Evolutionary conservation across 1,140 invertebrate species (phyloP).

Genomic region (Pararge aegeria): DNA sequence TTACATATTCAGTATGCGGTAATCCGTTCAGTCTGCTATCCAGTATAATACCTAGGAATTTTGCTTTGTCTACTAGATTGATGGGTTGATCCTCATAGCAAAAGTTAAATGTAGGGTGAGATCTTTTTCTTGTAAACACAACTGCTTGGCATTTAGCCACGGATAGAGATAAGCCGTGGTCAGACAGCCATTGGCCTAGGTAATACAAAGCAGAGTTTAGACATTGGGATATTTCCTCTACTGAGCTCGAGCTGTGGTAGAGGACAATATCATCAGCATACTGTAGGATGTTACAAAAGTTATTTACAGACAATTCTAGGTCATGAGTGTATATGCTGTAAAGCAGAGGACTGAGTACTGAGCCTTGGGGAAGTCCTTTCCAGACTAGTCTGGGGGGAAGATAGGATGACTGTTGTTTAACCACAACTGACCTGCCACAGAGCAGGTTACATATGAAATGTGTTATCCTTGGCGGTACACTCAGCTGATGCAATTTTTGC

Average conservation of each 20-base stretch:
- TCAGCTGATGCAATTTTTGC: slow-evolving; percentile 9
- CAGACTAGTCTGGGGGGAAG: neutral
- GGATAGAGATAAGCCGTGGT: slow-evolving; percentile 3
- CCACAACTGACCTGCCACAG: neutral
- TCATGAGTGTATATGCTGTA: slow-evolving; percentile 1
- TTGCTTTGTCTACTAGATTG: neutral
- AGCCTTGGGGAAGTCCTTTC: slow-evolving; percentile 1
- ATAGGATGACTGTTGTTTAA: neutral
- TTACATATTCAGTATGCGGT: neutral
- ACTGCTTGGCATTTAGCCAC: slow-evolving; percentile 8
- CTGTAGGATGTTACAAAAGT: slow-evolving; percentile 6
- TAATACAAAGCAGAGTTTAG: slow-evolving; percentile 1
- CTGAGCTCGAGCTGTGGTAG: neutral
- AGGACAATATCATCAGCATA: slow-evolving; percentile 9
- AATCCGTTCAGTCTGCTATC: slow-evolving; percentile 1
- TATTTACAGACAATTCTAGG: slow-evolving; percentile 4
- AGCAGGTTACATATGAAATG: slow-evolving; percentile 19
- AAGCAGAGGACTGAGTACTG: slow-evolving; percentile 2
- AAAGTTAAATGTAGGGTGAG: neutral
- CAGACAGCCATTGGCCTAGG: slow-evolving; percentile 7
- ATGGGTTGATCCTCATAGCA: neutral
- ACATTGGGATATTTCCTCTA: neutral
- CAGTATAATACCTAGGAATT: neutral
- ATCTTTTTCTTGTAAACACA: neutral
- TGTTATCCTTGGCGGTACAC: slow-evolving; percentile 5